Evolutionary conservation across 2,888 invertebrate genomes (phyloP).

Genomic region (Ischnura elegans): DNA sequence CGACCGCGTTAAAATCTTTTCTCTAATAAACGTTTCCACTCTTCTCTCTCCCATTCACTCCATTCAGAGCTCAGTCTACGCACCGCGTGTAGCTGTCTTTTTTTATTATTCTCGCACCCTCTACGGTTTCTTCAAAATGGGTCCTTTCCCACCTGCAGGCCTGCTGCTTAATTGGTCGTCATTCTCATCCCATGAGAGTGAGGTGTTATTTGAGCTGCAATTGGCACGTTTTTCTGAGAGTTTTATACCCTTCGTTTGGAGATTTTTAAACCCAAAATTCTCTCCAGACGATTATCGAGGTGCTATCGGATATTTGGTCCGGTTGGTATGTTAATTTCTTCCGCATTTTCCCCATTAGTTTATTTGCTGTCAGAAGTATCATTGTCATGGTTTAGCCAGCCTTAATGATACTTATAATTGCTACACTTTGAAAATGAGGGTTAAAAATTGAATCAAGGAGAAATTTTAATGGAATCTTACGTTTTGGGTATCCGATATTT

Average conservation of each 20-base stretch:
- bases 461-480: no score
- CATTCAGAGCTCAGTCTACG: not conserved
- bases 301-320: no score
- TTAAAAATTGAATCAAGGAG: no score
- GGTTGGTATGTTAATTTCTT: no score
- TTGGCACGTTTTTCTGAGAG: not conserved
- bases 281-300: no score
- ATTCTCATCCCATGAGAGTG: not conserved
- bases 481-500: no score
- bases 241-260: not conserved
- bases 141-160: not conserved
- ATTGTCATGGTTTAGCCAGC: no score
- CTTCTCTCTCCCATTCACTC: not conserved
- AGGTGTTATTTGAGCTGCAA: not conserved
- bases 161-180: not conserved
- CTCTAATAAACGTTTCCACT: constrained; percentile 21
- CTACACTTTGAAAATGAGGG: no score
- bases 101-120: not conserved
- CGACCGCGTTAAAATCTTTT: not conserved
- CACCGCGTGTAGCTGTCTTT: not conserved
- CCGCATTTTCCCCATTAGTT: no score
- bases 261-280: not conserved
- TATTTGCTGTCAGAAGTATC: no score
- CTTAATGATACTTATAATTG: no score
- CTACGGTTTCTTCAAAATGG: not conserved